A percentile compares a stretch with the other conserved stretches of the same genome.
These are phyloP conservation scores for Oxyruncus cristatus DNA, from an alignment of 2,113 vertebrate species.

Conservation along the genomic window DNA sequence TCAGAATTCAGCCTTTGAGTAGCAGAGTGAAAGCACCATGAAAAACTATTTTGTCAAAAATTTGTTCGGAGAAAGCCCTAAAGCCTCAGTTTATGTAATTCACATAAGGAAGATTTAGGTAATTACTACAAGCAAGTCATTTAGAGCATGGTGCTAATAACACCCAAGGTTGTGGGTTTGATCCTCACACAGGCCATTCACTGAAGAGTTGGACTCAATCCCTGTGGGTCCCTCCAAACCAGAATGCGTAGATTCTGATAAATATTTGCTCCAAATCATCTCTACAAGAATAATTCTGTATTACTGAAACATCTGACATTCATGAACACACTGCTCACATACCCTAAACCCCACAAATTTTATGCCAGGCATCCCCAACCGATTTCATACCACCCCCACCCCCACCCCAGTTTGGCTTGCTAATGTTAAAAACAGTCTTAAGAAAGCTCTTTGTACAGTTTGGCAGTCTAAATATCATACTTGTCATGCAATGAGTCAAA, in stretches of 20 bases:
- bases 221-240: background rate
- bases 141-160: background rate
- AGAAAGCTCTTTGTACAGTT: background rate
- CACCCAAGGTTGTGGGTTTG: background rate
- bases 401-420: background rate
- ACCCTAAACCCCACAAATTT: background rate
- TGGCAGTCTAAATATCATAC: background rate
- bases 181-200: background rate
- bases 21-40: background rate
- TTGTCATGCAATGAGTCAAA: background rate
- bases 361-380: background rate
- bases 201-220: background rate
- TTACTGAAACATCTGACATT: background rate
- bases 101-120: background rate
- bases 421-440: background rate
- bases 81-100: background rate
- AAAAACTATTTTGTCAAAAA: background rate
- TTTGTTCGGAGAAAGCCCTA: background rate
- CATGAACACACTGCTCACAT: background rate
- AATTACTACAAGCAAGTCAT: background rate
- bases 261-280: background rate
- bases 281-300: background rate
- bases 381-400: background rate
- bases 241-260: background rate
- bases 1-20: background rate